These are phyloP conservation scores for Phyllotreta cruciferae DNA, from an alignment of 2,888 invertebrate genomes.

Conservation along the genomic window DNA sequence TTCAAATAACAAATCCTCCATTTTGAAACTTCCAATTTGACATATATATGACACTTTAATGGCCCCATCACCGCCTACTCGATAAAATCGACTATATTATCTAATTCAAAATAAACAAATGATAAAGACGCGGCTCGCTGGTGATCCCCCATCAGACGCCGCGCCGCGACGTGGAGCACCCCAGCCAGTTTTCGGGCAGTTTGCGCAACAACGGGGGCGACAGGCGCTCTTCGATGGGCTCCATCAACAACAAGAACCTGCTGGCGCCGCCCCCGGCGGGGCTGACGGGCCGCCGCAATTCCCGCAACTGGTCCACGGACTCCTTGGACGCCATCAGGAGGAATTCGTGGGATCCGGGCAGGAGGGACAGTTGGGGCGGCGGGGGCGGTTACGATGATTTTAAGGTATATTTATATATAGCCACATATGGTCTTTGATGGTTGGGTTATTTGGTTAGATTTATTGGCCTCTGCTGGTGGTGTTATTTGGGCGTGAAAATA, in stretches of 20 bases:
- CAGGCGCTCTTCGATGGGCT: constrained; percentile 47
- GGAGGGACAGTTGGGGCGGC: constrained; percentile 70
- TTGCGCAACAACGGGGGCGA: constrained; percentile 65
- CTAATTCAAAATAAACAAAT: too few relatives aligned
- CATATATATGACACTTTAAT: too few relatives aligned
- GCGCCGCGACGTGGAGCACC: constrained; percentile 70
- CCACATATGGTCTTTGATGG: too few relatives aligned
- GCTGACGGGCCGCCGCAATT: constrained; percentile 61
- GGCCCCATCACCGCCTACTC: too few relatives aligned
- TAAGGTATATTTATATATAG: too few relatives aligned
- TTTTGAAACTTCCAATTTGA: too few relatives aligned
- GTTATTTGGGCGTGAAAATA: too few relatives aligned
- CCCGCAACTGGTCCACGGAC: constrained; percentile 70
- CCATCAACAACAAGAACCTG: constrained; percentile 53
- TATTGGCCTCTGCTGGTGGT: too few relatives aligned
- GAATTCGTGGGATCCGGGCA: constrained; percentile 73
- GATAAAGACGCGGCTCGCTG: constrained; percentile 70
- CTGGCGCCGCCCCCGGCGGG: constrained; percentile 60
- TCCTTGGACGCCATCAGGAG: constrained; percentile 71
- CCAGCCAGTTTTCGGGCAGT: constrained; percentile 74
- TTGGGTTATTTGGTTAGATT: too few relatives aligned
- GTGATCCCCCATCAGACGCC: constrained; percentile 66
- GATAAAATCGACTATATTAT: too few relatives aligned
- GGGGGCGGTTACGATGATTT: constrained; percentile 64
- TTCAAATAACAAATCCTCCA: too few relatives aligned